A percentile compares a stretch with the other conserved stretches of the same genome.
Conservation (phyloP, 2,113 vertebrate genomes). For the Salvelinus fontinalis region DNA sequence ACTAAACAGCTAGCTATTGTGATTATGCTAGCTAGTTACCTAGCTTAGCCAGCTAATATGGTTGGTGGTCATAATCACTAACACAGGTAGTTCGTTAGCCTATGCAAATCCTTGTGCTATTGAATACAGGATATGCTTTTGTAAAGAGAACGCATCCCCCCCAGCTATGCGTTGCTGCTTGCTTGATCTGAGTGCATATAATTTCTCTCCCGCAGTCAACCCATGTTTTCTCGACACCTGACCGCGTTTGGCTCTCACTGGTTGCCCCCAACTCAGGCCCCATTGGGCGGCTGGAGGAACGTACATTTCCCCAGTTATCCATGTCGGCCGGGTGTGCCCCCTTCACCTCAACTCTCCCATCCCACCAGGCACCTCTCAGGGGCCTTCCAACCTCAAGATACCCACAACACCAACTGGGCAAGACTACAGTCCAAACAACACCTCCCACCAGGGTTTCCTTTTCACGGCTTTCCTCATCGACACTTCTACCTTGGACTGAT, state of each 20-base stretch:
- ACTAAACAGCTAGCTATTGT: no score
- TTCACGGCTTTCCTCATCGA: slow-evolving; percentile 49
- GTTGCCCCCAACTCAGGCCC: slow-evolving; percentile 59
- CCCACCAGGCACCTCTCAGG: slow-evolving; percentile 55
- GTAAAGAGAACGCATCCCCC: no score
- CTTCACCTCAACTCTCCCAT: slow-evolving; percentile 56
- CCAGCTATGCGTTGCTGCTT: neutral
- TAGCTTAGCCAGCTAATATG: neutral
- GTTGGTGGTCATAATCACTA: neutral
- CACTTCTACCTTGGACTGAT: slow-evolving; percentile 71
- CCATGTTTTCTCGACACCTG: slow-evolving; percentile 79
- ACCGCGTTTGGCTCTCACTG: slow-evolving; percentile 59
- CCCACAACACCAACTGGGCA: slow-evolving; percentile 34
- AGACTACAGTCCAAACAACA: slow-evolving; percentile 27
- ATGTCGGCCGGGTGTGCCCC: slow-evolving; percentile 72
- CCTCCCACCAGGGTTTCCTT: slow-evolving; percentile 50
- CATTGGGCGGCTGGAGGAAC: slow-evolving; percentile 58
- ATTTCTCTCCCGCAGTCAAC: slow-evolving; percentile 64
- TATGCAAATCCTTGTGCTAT: no score
- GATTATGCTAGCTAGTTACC: neutral
- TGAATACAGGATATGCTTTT: no score
- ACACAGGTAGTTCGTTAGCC: neutral
- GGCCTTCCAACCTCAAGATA: slow-evolving; percentile 41
- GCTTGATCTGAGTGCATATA: neutral
- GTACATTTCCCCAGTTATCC: slow-evolving; percentile 59